phyloP scores from a whole-genome alignment of 2,888 invertebrate species.

The Schizaphis graminum region DNA sequence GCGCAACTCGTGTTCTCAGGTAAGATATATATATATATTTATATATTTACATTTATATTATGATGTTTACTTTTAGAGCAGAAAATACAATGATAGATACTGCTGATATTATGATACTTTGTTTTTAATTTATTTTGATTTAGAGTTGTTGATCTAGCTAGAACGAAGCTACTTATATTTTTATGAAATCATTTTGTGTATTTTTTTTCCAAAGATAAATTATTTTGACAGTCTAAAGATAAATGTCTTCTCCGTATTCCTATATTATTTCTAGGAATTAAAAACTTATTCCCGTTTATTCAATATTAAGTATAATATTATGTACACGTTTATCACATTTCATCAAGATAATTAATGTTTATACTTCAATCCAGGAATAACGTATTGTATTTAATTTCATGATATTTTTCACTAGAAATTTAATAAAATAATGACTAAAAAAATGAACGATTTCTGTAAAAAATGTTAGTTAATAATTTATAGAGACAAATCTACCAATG shows the following conservation, averaged over 20 bases:
- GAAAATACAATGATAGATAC: background rate
- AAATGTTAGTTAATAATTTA: background rate
- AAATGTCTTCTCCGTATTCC: background rate
- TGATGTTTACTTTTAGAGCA: background rate
- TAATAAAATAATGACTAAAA: background rate
- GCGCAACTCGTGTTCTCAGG: background rate
- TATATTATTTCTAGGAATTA: background rate
- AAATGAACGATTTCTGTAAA: background rate
- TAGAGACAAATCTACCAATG: background rate
- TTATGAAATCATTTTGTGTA: background rate
- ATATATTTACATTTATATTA: background rate
- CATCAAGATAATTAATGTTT: background rate
- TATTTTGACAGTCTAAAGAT: background rate
- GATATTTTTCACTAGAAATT: background rate
- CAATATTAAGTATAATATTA: background rate
- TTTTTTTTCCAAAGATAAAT: background rate
- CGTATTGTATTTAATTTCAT: background rate
- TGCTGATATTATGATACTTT: background rate
- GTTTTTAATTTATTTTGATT: background rate
- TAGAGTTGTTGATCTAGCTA: background rate
- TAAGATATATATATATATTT: background rate
- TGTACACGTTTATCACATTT: background rate
- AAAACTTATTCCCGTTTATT: background rate
- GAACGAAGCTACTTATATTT: background rate
- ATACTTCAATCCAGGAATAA: background rate